These are phyloP conservation scores for Steromphala cineraria DNA, from an alignment of 2,888 invertebrate genomes.

Conservation along the genomic window DNA sequence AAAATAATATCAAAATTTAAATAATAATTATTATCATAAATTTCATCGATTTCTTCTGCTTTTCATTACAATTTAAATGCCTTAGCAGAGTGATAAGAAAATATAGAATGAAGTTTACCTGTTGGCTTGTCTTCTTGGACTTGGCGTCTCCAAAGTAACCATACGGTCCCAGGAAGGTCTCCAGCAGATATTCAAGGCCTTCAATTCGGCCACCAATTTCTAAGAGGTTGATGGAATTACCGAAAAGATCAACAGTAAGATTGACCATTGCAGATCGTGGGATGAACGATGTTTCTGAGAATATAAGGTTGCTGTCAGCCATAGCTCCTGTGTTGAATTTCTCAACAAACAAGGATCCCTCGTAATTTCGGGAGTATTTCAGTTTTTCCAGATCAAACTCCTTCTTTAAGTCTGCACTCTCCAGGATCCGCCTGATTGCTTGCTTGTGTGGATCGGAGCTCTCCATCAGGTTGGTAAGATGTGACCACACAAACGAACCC, in stretches of 20 bases:
- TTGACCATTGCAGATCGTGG: conserved; percentile 73
- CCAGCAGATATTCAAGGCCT: conserved; percentile 90
- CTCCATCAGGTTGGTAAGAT: conserved; percentile 89
- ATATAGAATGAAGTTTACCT: neutral
- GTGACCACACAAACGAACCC: conserved; percentile 96
- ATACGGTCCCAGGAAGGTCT: conserved; percentile 85
- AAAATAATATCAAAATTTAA: neutral
- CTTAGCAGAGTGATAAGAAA: no score
- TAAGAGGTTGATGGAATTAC: conserved; percentile 90
- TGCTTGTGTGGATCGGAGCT: conserved; percentile 89
- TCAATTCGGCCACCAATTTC: conserved; percentile 89
- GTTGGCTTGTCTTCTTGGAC: neutral
- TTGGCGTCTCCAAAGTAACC: conserved; percentile 77
- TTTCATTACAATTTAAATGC: no score
- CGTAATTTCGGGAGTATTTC: conserved; percentile 93
- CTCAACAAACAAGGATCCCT: conserved; percentile 86
- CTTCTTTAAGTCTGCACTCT: conserved; percentile 86
- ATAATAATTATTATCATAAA: no score
- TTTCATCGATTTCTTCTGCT: no score
- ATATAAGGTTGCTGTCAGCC: conserved; percentile 72
- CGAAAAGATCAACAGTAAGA: conserved; percentile 77
- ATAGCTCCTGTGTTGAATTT: conserved; percentile 82
- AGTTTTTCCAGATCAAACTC: conserved; percentile 90
- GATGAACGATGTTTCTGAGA: conserved; percentile 71
- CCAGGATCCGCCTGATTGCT: conserved; percentile 89